Base-by-base conservation (phyloP, 1,140 invertebrate species). In the Polyergus mexicanus region DNA sequence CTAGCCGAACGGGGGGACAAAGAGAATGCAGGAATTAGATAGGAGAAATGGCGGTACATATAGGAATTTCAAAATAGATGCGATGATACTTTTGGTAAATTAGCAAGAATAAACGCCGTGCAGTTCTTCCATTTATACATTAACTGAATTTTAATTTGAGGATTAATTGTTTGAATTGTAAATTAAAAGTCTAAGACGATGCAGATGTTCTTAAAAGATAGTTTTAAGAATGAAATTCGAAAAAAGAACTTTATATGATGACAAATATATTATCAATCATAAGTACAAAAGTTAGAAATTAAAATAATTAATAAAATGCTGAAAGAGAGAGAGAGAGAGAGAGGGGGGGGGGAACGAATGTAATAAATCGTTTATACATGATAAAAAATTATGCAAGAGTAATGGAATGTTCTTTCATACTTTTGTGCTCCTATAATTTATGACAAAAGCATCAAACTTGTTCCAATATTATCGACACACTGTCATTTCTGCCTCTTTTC, bases 1-100 rank as follows among this genome's bases (percentile, higher is more conserved):
- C 28, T 19, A 22, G 58, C 41, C 38, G 47, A 28, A 28, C 63
- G 25, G 35, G 25, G 35, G 63, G 65, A 81, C 72, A 81, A 32
- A 74, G 69, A 47, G 80, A 58, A 71, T 63, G 51, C 41, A 28
- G 80, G 74, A 88, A 84, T 84, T 72, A 86, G 38, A 58, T 60
- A 38, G 41, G 35, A 41, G 71, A 16, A 65, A 66, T 10, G 13
- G 32, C 51, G 11, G 7, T 16, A 58, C 65, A 65, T 16, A 66
- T 71, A 65, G 54, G 58, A 86, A 65, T 81, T 72, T 68, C 47
- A 62, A 72, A 66, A 41, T 62, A 66, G 68, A 51, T 7, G 25
- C 54, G 44, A n/a, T 28, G 19, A 84, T 75, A 69, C 28, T 63
- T 62, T 56, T 25, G 28, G 22, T 62, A 41, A 83, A 74, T 60